Evolutionary conservation across 2,888 invertebrate species (phyloP).

Genomic region (Sicus ferrugineus): DNA sequence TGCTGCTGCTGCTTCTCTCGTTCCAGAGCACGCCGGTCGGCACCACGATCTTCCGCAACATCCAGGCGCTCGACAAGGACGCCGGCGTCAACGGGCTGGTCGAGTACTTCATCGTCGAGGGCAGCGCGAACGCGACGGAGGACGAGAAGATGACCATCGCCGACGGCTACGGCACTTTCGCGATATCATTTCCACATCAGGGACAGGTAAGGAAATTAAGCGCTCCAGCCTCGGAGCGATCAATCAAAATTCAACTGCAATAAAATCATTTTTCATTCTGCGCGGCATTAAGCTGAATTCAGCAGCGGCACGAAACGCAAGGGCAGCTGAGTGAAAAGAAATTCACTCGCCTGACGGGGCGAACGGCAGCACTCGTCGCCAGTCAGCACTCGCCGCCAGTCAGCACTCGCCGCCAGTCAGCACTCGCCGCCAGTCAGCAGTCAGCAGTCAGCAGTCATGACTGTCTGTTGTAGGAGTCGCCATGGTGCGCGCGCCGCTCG

Average conservation of each 20-base stretch:
- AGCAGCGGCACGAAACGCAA: neutral
- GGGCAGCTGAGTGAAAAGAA: neutral
- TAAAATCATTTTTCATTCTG: conserved; percentile 34
- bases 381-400: no score
- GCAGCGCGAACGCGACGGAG: conserved; percentile 64
- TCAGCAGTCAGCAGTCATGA: no score
- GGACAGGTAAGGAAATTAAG: conserved; percentile 69
- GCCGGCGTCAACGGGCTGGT: conserved; percentile 88
- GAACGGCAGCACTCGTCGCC: no score
- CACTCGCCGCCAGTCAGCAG: neutral
- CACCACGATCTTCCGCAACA: conserved; percentile 83
- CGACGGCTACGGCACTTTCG: conserved; percentile 84
- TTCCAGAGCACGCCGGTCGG: conserved; percentile 83
- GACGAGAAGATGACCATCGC: conserved; percentile 72
- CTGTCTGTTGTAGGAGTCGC: neutral
- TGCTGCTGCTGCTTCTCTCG: neutral
- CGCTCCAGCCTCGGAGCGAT: conserved; percentile 18
- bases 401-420: neutral
- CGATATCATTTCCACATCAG: conserved; percentile 87
- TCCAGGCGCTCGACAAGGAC: conserved; percentile 82
- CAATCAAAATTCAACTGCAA: conserved; percentile 44
- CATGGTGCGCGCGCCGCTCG: conserved; percentile 8
- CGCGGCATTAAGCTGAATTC: neutral
- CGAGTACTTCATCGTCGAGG: conserved; percentile 84
- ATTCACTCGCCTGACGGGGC: no score